phyloP scores from a whole-genome alignment of 2,113 vertebrate genomes.

The Sorex araneus region DNA sequence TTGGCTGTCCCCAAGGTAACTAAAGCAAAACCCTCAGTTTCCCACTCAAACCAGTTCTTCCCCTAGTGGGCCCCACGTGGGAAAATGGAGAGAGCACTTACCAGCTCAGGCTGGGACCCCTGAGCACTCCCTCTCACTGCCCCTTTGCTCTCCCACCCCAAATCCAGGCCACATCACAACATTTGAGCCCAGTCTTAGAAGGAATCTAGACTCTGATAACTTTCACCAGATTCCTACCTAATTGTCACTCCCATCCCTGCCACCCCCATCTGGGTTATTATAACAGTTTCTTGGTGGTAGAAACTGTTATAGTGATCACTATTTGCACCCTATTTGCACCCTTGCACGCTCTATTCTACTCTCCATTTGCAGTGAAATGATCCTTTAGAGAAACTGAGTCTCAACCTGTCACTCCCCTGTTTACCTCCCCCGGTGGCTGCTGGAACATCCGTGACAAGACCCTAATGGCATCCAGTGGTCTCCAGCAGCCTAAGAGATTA shows the following conservation, averaged over 20 bases:
- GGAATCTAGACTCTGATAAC: neutral
- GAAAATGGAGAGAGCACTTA: neutral
- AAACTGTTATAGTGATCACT: neutral
- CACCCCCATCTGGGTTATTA: neutral
- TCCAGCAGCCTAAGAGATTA: neutral
- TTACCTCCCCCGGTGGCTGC: neutral
- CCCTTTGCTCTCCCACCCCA: neutral
- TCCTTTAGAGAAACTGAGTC: constrained; percentile 4
- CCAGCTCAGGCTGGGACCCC: neutral
- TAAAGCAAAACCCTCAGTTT: constrained; percentile 18
- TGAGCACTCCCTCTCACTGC: neutral
- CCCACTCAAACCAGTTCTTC: neutral
- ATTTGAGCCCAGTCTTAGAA: neutral
- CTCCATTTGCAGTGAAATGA: neutral
- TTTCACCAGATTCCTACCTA: neutral
- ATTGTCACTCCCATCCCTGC: neutral
- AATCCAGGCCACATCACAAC: neutral
- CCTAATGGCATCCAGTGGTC: neutral
- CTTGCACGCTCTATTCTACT: neutral
- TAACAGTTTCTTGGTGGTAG: neutral
- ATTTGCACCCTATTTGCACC: neutral
- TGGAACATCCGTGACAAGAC: neutral
- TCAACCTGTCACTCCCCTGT: neutral
- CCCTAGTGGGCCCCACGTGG: neutral
- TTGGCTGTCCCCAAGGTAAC: neutral